phyloP scores from a whole-genome alignment of 2,888 invertebrate species.

The Chouioia cunea region DNA sequence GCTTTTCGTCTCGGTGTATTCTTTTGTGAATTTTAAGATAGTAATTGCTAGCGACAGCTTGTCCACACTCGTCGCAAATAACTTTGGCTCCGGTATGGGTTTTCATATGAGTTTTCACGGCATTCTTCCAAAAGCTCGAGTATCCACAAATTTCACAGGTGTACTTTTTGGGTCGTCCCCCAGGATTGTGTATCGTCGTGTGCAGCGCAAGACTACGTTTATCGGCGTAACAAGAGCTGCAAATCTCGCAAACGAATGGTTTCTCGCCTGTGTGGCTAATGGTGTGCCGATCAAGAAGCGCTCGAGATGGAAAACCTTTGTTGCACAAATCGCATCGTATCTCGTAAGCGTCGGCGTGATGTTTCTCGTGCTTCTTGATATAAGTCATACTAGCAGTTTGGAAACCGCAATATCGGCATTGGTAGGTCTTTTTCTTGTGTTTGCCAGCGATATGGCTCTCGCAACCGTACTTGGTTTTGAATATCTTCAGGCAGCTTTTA shows the following conservation, averaged over 20 bases:
- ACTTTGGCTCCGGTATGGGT: constrained; percentile 68
- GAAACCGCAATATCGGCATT: constrained; percentile 41
- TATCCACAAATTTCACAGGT: constrained; percentile 57
- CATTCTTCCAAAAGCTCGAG: constrained; percentile 62
- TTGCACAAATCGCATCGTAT: constrained; percentile 68
- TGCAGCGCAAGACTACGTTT: constrained; percentile 72
- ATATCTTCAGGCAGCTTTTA: constrained; percentile 45
- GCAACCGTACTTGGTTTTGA: constrained; percentile 44
- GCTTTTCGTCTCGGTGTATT: constrained; percentile 62
- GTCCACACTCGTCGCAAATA: constrained; percentile 55
- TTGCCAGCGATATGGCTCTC: constrained; percentile 44
- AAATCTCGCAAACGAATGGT: constrained; percentile 69
- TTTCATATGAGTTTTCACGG: constrained; percentile 68
- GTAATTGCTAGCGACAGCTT: constrained; percentile 71
- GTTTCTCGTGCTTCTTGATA: constrained; percentile 55
- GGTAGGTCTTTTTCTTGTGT: constrained; percentile 34
- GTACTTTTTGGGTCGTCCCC: constrained; percentile 57
- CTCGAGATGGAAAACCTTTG: constrained; percentile 71
- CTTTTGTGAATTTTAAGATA: constrained; percentile 73
- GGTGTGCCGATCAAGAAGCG: constrained; percentile 69
- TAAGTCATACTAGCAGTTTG: constrained; percentile 36
- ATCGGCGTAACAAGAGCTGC: constrained; percentile 70
- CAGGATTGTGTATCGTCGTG: constrained; percentile 69
- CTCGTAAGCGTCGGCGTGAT: constrained; percentile 72
- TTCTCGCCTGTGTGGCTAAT: constrained; percentile 68